Evolutionary conservation across 2,797 vertebrate genomes (phyloP).

Genomic region (Nyctibius grandis): DNA sequence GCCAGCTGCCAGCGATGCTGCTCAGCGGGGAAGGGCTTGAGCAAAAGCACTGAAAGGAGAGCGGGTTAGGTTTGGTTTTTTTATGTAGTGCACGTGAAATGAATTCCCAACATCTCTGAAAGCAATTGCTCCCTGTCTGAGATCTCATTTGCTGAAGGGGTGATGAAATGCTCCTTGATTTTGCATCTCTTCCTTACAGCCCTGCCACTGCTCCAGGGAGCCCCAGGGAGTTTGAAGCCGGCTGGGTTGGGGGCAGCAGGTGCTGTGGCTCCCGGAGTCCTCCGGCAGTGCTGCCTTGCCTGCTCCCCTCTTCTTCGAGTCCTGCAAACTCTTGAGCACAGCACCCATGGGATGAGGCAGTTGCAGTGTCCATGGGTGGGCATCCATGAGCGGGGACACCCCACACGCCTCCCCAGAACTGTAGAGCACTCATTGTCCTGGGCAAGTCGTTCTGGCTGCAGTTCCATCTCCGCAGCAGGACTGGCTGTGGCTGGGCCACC

Average conservation of each 20-base stretch:
- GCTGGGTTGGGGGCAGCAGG: background rate
- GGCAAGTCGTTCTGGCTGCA: fast-evolving
- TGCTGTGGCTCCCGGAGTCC: background rate
- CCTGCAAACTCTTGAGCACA: background rate
- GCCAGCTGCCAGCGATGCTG: constrained; percentile 49
- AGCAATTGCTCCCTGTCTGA: background rate
- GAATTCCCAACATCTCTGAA: background rate
- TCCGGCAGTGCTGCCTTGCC: fast-evolving
- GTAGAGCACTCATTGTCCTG: background rate
- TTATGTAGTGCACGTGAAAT: background rate
- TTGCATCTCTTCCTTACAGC: background rate
- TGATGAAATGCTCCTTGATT: background rate
- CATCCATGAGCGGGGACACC: too few species aligned
- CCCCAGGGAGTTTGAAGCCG: background rate
- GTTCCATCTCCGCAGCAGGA: fast-evolving
- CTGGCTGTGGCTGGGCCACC: background rate
- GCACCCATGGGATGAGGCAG: fast-evolving
- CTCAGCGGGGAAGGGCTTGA: background rate
- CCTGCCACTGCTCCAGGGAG: background rate
- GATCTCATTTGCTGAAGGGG: background rate
- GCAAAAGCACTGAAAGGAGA: background rate
- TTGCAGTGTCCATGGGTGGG: background rate
- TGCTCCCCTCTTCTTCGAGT: background rate
- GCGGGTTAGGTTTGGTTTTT: background rate
- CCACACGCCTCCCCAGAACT: fast-evolving